Base-by-base conservation (phyloP, 2,113 vertebrate species). In the Tetrao urogallus region DNA sequence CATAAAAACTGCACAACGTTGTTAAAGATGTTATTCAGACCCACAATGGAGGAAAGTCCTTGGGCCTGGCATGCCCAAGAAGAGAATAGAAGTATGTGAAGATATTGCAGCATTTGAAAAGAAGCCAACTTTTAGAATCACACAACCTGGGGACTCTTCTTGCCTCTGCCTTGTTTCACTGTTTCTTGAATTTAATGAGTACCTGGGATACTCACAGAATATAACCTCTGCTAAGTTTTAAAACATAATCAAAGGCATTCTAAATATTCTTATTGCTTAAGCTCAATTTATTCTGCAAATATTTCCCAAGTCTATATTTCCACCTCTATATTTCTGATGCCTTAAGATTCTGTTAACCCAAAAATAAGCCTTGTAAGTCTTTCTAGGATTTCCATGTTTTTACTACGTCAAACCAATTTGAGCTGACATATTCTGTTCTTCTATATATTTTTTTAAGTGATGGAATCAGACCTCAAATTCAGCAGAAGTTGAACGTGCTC, bases 181-280 rank as follows among this genome's bases (percentile, higher is more conserved):
- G 18, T 72, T 82, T 79, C 64, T 94, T 91, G 50, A 80, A 79
- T 64, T 85, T 84, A 76, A 72, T 85, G 45, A 21, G 4, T 40
- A 38, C 13, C 36, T 50, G 73, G 36, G 45, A 14, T 78, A 24
- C 34, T 89, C 42, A 65, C 16, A 65, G 36, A 76, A 47, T 78
- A 47, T 25, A 54, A 20, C 27, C 36, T 82, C 43, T 85, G 22
- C 57, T 76, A 66, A 58, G 34, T 88, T 92, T 88, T 76, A 72
- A 82, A 89, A 57, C 45, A 42, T 86, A 79, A 71, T 69, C n/a
- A 65, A 66, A 86, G 24, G 24, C 47, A 77, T 96, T 95, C 82
- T 79, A 69, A 86, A 86, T 90, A 71, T 87, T 82, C 72, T 77
- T 56, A 47, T 40, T 91, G 48, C 24, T 92, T 82, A 80, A 91